Percentiles rank a stretch among this genome's conserved stretches.
phyloP scores from a whole-genome alignment of 2,797 vertebrate genomes.

The Fratercula arctica region DNA sequence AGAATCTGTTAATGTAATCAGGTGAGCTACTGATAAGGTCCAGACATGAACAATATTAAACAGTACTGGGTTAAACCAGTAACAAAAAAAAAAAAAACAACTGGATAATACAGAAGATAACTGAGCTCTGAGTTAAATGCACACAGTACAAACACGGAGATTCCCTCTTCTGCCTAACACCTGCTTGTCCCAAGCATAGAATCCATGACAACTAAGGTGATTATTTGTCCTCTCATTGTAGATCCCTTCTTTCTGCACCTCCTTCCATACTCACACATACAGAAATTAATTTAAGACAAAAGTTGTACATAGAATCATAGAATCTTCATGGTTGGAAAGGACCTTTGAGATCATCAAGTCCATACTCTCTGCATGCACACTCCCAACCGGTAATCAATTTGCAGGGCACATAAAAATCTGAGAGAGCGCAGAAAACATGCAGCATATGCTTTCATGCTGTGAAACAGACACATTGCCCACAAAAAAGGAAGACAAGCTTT shows the following conservation, averaged over 20 bases:
- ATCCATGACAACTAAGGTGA: not conserved
- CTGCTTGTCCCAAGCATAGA: not conserved
- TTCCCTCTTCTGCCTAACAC: not conserved
- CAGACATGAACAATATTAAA: not conserved
- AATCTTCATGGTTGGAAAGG: too few species aligned
- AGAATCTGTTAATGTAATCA: not conserved
- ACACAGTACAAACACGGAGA: not conserved
- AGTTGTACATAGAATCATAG: not conserved
- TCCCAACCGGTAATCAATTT: not conserved
- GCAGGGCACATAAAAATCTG: not conserved
- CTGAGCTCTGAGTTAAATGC: not conserved
- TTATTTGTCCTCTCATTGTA: not conserved
- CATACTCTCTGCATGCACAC: not conserved
- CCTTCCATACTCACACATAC: rapidly evolving
- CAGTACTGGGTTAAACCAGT: not conserved
- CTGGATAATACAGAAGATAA: not conserved
- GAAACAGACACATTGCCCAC: not conserved
- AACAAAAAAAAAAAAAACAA: not conserved
- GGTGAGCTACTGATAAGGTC: not conserved
- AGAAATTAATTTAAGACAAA: not conserved
- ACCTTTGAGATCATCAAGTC: too few species aligned
- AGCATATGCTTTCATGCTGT: not conserved
- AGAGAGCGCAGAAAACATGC: not conserved
- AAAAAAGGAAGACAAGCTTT: not conserved
- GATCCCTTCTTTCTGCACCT: not conserved